Percentiles rank a stretch among this genome's conserved stretches.
These are phyloP conservation scores for Himalopsyche japonica DNA, from an alignment of 2,888 invertebrate species.

Conservation along the genomic window DNA sequence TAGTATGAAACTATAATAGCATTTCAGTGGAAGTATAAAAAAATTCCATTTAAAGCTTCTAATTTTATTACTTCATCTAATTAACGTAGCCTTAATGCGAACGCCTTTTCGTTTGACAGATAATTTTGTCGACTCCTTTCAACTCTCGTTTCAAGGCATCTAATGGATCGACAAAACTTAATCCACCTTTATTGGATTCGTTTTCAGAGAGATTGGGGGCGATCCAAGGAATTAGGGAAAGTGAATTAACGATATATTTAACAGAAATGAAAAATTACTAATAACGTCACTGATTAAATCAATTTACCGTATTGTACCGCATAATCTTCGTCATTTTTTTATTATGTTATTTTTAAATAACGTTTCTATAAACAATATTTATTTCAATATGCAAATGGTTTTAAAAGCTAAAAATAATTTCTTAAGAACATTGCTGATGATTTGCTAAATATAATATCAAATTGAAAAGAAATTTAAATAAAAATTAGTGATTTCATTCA, in stretches of 20 bases:
- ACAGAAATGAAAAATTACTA: not conserved
- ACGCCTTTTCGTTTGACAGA: not conserved
- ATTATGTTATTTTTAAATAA: too few relatives aligned
- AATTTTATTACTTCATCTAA: not conserved
- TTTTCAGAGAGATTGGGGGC: not conserved
- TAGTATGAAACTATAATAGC: too few relatives aligned
- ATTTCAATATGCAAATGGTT: too few relatives aligned
- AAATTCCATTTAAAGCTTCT: too few relatives aligned
- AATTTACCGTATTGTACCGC: not conserved
- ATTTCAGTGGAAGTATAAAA: too few relatives aligned
- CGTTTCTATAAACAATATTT: too few relatives aligned
- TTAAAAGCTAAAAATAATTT: too few relatives aligned
- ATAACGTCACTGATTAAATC: not conserved
- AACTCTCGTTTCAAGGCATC: not conserved
- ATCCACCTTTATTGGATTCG: not conserved
- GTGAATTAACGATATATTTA: not conserved
- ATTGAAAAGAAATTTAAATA: too few relatives aligned
- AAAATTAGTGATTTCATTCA: too few relatives aligned
- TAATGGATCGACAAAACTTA: not conserved
- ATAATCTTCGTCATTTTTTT: too few relatives aligned
- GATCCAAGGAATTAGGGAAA: not conserved
- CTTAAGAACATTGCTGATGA: too few relatives aligned
- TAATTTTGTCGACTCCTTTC: not conserved
- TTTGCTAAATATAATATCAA: too few relatives aligned
- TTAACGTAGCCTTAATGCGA: not conserved